These are phyloP conservation scores for Asarcornis scutulata DNA, from an alignment of 2,113 vertebrate genomes.

Conservation along the genomic window DNA sequence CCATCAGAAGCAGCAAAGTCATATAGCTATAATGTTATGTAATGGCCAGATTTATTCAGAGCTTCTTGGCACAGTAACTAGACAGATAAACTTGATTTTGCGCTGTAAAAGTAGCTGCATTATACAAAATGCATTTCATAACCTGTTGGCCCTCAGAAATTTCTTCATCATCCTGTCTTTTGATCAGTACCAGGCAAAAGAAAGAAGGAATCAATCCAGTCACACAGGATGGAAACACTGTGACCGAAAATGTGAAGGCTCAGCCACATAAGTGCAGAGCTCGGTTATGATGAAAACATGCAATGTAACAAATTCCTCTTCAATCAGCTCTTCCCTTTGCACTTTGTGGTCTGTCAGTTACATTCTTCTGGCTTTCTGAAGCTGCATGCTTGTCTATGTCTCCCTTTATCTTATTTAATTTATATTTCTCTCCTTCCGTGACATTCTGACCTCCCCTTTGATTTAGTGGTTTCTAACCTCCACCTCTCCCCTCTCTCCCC, in stretches of 20 bases:
- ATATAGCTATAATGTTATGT: neutral
- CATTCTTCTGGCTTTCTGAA: neutral
- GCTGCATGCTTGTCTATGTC: neutral
- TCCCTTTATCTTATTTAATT: neutral
- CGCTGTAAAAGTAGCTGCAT: neutral
- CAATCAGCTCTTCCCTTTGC: neutral
- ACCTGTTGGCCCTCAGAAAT: neutral
- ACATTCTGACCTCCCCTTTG: neutral
- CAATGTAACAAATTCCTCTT: neutral
- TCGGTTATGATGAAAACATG: neutral
- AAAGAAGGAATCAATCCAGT: neutral
- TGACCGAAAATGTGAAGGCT: neutral
- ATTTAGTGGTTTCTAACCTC: neutral
- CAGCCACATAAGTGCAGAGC: neutral
- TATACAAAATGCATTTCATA: neutral
- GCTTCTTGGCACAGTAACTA: neutral
- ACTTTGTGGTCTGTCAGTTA: neutral
- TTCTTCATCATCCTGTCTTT: neutral
- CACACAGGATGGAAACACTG: neutral
- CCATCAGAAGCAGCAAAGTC: neutral
- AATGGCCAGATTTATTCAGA: neutral
- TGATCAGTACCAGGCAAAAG: neutral
- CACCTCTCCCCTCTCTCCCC: fast-evolving
- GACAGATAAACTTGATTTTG: neutral
- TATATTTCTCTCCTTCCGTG: neutral